Percentiles rank a stretch among this genome's conserved stretches.
Evolutionary conservation across 2,797 vertebrate species (phyloP).

Genomic region (Ciconia nigra): DNA sequence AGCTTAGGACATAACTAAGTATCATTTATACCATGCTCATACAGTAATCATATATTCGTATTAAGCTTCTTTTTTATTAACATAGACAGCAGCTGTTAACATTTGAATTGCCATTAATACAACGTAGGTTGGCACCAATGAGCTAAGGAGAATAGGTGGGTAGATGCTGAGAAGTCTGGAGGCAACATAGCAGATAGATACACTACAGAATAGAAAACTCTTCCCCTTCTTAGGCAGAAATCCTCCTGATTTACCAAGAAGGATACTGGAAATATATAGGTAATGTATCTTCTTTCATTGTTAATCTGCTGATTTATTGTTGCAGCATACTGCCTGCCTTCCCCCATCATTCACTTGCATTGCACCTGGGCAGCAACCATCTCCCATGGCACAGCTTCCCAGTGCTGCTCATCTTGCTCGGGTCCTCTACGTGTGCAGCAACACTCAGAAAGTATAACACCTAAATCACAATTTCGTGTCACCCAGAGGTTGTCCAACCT

Average conservation of each 20-base stretch:
- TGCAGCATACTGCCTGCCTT: background rate
- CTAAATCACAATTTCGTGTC: background rate
- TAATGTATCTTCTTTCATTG: background rate
- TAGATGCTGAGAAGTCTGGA: background rate
- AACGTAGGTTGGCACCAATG: background rate
- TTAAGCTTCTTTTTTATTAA: slow-evolving; percentile 41
- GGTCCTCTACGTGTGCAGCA: background rate
- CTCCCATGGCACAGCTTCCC: background rate
- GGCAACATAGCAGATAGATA: background rate
- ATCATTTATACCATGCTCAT: slow-evolving; percentile 38
- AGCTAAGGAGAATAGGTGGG: background rate
- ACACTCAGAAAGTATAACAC: no score
- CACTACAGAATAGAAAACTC: background rate
- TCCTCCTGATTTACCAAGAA: background rate
- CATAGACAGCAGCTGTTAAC: slow-evolving; percentile 47
- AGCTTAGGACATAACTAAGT: slow-evolving; percentile 44
- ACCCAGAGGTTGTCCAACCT: background rate
- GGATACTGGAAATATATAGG: background rate
- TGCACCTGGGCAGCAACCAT: background rate
- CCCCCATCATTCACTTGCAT: no score
- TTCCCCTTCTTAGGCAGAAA: background rate
- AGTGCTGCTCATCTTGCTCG: rapidly evolving
- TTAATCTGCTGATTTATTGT: background rate
- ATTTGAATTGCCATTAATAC: slow-evolving; percentile 35
- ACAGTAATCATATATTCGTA: slow-evolving; percentile 41